A percentile compares a stretch with the other conserved stretches of the same genome.
Evolutionary conservation across 2,888 invertebrate species (phyloP).

Genomic region (Meghimatium bilineatum): DNA sequence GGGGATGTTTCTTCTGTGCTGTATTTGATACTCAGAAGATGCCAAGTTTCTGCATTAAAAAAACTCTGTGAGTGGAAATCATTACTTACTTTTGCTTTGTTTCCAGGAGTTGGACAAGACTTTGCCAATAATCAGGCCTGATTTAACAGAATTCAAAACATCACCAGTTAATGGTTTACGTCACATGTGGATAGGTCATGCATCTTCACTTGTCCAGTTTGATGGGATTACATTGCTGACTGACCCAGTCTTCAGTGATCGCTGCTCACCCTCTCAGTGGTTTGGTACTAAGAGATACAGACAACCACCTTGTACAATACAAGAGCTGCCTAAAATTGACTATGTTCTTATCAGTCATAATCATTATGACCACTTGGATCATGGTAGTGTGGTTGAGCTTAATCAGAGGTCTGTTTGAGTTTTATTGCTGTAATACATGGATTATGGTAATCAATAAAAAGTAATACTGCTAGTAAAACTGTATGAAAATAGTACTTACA

Average conservation of each 20-base stretch:
- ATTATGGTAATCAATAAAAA: no score
- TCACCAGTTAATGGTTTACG: conserved; percentile 63
- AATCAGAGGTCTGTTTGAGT: conserved; percentile 54
- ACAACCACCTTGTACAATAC: conserved; percentile 65
- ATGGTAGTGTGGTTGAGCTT: conserved; percentile 65
- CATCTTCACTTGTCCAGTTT: conserved; percentile 78
- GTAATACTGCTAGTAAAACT: no score
- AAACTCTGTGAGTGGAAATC: no score
- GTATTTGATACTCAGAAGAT: no score
- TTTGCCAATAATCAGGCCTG: conserved; percentile 69
- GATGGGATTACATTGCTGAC: conserved; percentile 77
- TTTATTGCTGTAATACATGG: background rate
- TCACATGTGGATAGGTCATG: conserved; percentile 79
- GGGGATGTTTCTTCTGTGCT: no score
- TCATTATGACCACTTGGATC: conserved; percentile 79
- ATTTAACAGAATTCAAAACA: conserved; percentile 56
- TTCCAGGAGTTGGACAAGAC: conserved; percentile 62
- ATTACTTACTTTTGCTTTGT: background rate
- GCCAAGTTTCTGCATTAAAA: no score
- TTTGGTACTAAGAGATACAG: conserved; percentile 76
- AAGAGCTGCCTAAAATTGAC: conserved; percentile 77
- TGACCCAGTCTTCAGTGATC: conserved; percentile 78
- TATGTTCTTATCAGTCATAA: conserved; percentile 79
- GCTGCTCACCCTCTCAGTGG: conserved; percentile 73
- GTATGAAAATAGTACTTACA: no score